Base-by-base conservation (phyloP, 2,797 vertebrate genomes). In the Syngnathus acus region DNA sequence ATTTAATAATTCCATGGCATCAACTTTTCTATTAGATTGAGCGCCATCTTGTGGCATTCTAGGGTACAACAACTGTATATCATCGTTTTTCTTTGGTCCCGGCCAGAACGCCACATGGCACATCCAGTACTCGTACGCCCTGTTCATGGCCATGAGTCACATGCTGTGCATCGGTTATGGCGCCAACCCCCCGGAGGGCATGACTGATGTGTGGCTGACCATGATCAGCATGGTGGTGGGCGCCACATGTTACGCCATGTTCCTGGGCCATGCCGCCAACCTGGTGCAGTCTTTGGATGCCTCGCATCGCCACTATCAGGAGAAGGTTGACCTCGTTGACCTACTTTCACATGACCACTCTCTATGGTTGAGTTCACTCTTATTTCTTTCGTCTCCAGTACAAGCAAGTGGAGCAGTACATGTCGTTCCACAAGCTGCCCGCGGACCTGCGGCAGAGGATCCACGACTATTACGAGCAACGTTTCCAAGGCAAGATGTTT, bases 401-500 rank as follows among this genome's bases (percentile, higher is more conserved):
- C 72, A 98, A 98, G 84, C 96, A 99, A 76, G 96, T 99, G 88
- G 96, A 98, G 76, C 96, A 98, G 87, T 98, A 98, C 87, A 98
- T 99, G 97, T 98, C 96, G 14, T 99, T 98, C 86, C 96, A 99
- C 79, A 98, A 98, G 83, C 89, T 98, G 69, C 95, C 95, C 0
- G 92, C 94, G 0, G 95, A 98, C 63, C 93, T 97, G 67, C 92
- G 96, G 6, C 97, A 98, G 86, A 94, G 93, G 83, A 95, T 99
- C 77, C 95, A 97, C 0, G 95, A 98, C 79, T 98, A 97, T 80
- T 97, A 96, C 0, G 95, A 97, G 78, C 94, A 96, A 38, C 92
- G 95, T 54, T 99, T 97, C 90, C 96, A 99, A 81, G 97, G 96
- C 75, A 99, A 99, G 90, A 99, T 99, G 93, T 99, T 99, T 0